Conservation (phyloP, 2,113 vertebrate species). For the Origma solitaria region DNA sequence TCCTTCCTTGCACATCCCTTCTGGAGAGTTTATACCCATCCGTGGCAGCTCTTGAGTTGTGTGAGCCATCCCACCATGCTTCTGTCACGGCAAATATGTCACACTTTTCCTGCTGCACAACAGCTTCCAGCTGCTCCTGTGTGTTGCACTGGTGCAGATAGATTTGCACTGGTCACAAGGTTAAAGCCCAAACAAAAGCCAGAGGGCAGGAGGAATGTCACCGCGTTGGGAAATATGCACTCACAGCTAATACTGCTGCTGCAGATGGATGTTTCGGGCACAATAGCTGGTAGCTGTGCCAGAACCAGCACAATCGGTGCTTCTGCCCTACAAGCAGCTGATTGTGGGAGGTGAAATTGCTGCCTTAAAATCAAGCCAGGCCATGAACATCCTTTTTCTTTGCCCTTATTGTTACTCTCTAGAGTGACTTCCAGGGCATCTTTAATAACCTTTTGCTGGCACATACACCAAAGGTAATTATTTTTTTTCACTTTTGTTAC, state of each 20-base stretch:
- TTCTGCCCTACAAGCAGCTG: not conserved
- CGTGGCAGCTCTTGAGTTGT: not conserved
- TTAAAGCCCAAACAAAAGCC: not conserved
- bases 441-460: not conserved
- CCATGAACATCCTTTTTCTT: not conserved
- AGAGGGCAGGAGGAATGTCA: conserved; percentile 6
- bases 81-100: not conserved
- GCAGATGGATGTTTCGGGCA: not conserved
- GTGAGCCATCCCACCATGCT: not conserved
- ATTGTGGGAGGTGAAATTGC: not conserved
- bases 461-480: not conserved
- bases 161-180: not conserved
- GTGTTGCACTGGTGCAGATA: not conserved
- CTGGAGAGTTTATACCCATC: not conserved
- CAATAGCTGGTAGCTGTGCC: not conserved
- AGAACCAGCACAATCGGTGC: not conserved
- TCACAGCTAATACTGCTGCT: not conserved
- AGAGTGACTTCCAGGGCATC: not conserved
- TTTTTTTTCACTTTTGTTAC: not conserved
- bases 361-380: not conserved
- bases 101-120: not conserved
- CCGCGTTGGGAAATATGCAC: not conserved
- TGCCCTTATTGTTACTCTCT: not conserved
- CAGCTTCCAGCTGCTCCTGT: not conserved
- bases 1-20: not conserved